Evolutionary conservation across 2,797 vertebrate species (phyloP), one percentile per base, ranked within the genome.

Genomic region (Acipenser oxyrinchus): DNA sequence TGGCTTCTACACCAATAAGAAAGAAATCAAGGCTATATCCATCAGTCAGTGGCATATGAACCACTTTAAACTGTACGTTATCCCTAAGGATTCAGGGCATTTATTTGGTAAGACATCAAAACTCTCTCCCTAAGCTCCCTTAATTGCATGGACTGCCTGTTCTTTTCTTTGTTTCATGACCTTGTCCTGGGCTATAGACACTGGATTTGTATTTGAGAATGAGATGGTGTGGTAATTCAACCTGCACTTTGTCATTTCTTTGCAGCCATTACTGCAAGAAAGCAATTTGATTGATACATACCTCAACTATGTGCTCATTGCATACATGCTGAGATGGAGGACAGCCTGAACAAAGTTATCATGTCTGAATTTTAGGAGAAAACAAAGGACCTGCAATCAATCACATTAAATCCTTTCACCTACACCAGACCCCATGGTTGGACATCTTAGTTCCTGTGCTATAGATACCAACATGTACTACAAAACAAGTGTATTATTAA

Each of bases 21-120:
- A 85, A 76, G 82, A 84, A 85, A 87, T 86, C 84, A 87, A 86
- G 86, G 88, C 81, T 88, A 85, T 86, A 84, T 85, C 83, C 82
- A 86, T 9, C 10, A 50, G 11, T 58, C 55, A 58, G 11, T 58
- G 13, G 6, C 55, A 58, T 58, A 58, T 58, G 55, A 15, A 58
- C 4, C 12, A n/a, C 55, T 58, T 12, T 6, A 58, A 58, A 58
- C 55, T 11, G 55, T 4, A 58, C 2, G 13, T 58, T 13, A 12
- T 58, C 55, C 55, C 55, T 58, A 11, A 58, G 55, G 55, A 58
- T 13, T 58, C 55, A 37, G 4, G 4, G 37, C 37, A 37, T 37
- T 18, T 37, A 37, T 37, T 37, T 37, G 37, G 37, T 37, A 37
- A 37, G 37, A 37, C 37, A 37, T 37, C 37, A 37, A 37, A 37